phyloP scores from a whole-genome alignment of 2,113 vertebrate genomes.

The Peromyscus maniculatus region DNA sequence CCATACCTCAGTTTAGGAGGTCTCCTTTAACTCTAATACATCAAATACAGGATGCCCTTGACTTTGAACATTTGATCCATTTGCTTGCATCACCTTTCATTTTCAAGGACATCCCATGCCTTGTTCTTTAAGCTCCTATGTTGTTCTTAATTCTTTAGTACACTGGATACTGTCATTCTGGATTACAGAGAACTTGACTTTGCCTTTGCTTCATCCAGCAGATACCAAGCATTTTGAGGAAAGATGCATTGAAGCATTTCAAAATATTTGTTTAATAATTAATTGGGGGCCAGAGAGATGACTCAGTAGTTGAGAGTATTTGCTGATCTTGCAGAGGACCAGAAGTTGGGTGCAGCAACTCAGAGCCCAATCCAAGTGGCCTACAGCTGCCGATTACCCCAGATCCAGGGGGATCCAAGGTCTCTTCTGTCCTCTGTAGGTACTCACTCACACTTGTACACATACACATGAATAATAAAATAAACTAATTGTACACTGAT shows the following conservation, averaged over 20 bases:
- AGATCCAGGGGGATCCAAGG: neutral
- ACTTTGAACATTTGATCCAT: neutral
- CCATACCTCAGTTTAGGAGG: neutral
- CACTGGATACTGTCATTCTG: neutral
- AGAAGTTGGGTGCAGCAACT: neutral
- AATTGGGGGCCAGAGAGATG: neutral
- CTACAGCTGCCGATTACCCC: neutral
- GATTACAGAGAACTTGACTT: neutral
- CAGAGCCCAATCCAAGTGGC: neutral
- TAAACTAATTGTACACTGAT: neutral
- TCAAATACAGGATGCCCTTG: neutral
- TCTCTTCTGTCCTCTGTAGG: neutral
- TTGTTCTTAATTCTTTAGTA: neutral
- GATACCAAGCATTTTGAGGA: neutral
- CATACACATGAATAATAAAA: neutral
- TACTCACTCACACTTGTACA: neutral
- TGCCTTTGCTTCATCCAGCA: neutral
- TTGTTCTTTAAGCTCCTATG: slow-evolving; percentile 1
- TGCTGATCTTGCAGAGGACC: neutral
- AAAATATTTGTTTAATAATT: neutral
- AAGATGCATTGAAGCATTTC: neutral
- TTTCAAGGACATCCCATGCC: neutral
- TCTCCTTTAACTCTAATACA: neutral
- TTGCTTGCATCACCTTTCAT: neutral
- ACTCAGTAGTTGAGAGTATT: neutral